Evolutionary conservation across 2,113 vertebrate species (phyloP).

Genomic region (Casuarius casuarius): DNA sequence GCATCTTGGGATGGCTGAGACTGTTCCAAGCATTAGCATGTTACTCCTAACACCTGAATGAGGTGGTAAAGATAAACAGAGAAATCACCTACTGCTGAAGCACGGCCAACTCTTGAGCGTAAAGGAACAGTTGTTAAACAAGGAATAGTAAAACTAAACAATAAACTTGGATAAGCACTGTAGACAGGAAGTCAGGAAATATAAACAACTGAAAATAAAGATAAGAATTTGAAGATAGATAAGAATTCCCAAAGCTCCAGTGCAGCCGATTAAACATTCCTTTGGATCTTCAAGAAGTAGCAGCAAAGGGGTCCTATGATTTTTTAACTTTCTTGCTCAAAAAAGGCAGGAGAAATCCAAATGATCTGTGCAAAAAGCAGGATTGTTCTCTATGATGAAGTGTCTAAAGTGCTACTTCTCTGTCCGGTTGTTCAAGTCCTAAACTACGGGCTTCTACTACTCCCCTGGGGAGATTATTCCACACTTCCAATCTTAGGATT

Average conservation of each 20-base stretch:
- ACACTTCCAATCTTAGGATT: neutral
- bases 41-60: conserved; percentile 46
- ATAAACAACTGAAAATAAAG: conserved; percentile 61
- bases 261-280: conserved; percentile 28
- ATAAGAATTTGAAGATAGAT: conserved; percentile 56
- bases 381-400: neutral
- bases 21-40: conserved; percentile 20
- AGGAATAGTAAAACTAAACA: conserved; percentile 59
- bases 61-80: conserved; percentile 54
- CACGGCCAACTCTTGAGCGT: neutral
- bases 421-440: conserved; percentile 4
- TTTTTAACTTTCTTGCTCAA: neutral
- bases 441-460: neutral
- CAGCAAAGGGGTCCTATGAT: neutral
- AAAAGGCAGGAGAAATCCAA: neutral
- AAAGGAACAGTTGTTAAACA: conserved; percentile 59
- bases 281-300: conserved; percentile 37
- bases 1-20: neutral
- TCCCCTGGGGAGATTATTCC: neutral
- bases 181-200: conserved; percentile 54
- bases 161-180: conserved; percentile 58
- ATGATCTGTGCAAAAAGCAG: neutral
- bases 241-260: conserved; percentile 65
- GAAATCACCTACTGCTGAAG: conserved; percentile 44
- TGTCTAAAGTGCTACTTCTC: neutral